Evolutionary conservation across 2,888 invertebrate species (phyloP).

Genomic region (Phengaris alcon): DNA sequence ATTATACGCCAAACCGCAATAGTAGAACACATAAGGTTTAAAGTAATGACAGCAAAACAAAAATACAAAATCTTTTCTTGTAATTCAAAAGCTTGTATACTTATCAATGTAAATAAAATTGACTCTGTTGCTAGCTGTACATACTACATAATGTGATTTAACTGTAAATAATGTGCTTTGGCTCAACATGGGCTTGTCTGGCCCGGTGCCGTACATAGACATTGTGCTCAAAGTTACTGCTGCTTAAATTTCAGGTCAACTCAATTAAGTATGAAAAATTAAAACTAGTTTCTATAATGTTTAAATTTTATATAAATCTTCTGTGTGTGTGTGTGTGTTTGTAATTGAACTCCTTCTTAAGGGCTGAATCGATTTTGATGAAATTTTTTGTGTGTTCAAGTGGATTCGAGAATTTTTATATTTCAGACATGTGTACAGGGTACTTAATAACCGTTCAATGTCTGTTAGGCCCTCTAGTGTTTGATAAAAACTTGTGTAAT

Average conservation of each 20-base stretch:
- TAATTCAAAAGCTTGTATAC: too few species aligned
- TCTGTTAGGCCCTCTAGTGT: too few species aligned
- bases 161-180: slow-evolving; percentile 5
- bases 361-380: too few species aligned
- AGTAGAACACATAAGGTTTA: neutral
- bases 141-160: neutral
- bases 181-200: slow-evolving; percentile 20
- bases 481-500: neutral
- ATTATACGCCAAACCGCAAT: neutral
- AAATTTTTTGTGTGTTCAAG: too few species aligned
- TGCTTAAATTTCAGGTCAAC: slow-evolving; percentile 11
- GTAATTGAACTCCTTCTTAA: too few species aligned
- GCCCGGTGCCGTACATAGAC: neutral
- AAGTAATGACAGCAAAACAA: too few species aligned
- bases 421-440: too few species aligned
- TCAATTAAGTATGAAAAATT: neutral
- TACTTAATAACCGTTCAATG: too few species aligned
- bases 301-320: neutral
- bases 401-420: too few species aligned
- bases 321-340: too few species aligned
- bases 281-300: neutral
- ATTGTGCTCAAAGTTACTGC: slow-evolving; percentile 7
- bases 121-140: neutral
- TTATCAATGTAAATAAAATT: too few species aligned
- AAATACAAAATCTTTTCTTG: too few species aligned